phyloP scores from a whole-genome alignment of 1,140 invertebrate genomes.

The Formica selysi region DNA sequence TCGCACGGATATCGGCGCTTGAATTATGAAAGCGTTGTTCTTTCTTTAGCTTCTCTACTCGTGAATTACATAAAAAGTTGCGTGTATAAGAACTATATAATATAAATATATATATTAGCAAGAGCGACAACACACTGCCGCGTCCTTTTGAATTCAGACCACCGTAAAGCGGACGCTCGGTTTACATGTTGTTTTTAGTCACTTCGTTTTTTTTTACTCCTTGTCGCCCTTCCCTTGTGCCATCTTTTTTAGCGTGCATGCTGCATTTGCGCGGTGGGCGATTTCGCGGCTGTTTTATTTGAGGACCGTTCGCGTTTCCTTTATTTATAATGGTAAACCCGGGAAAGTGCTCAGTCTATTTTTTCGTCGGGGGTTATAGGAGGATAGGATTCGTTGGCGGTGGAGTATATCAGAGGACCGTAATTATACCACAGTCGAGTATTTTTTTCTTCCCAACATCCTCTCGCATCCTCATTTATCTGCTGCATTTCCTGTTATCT shows the following conservation, averaged over 20 bases:
- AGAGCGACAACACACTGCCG: neutral
- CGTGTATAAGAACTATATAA: slow-evolving; percentile 37
- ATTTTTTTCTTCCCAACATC: slow-evolving; percentile 23
- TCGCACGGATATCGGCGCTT: slow-evolving; percentile 36
- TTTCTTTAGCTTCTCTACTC: neutral
- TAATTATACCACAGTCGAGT: slow-evolving; percentile 52
- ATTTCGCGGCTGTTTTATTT: slow-evolving; percentile 58
- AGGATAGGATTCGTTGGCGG: slow-evolving; percentile 18
- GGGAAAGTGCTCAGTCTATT: slow-evolving; percentile 52
- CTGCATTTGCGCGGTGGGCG: slow-evolving; percentile 29
- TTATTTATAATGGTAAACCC: slow-evolving; percentile 52
- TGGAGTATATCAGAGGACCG: slow-evolving; percentile 35
- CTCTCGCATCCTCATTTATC: slow-evolving; percentile 37
- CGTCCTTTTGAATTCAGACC: slow-evolving; percentile 51
- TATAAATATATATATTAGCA: slow-evolving; percentile 6
- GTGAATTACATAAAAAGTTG: slow-evolving; percentile 24
- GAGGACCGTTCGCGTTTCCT: slow-evolving; percentile 45
- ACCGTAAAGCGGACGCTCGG: slow-evolving; percentile 49
- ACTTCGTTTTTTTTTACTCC: slow-evolving; percentile 31
- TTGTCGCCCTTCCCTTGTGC: slow-evolving; percentile 29
- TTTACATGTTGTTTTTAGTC: slow-evolving; percentile 60
- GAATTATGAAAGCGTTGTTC: slow-evolving; percentile 43
- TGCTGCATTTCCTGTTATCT: slow-evolving; percentile 52
- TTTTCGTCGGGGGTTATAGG: slow-evolving; percentile 25
- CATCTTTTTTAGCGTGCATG: slow-evolving; percentile 49